Evolutionary conservation across 2,888 invertebrate species (phyloP), one percentile per base, ranked within the genome.

Genomic region (Alcis repandata): DNA sequence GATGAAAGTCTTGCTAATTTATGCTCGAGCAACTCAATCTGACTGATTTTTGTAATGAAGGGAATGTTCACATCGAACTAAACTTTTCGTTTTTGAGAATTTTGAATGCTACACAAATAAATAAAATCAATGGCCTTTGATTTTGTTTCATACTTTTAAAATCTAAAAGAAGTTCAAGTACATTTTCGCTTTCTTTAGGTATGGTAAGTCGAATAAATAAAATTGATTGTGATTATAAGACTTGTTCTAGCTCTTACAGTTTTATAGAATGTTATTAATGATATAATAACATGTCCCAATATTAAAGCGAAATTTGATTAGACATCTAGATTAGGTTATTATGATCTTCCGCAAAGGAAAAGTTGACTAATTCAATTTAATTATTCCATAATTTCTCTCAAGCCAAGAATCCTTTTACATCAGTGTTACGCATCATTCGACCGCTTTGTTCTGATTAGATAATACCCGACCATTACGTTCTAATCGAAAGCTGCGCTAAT

Each of bases 371-470:
- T 48, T 17, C 10, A 38, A 27, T 40, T 17, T 9, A 38, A 27
- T 58, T 20, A 36, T 51, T 36, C 36, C 36, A 20, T 7, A 36
- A 36, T 51, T 0, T 38, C 13, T 32, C 7, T 11, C 4, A n/a
- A n/a, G 2, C 2, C 11, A 45, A 45, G 36, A 43, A 32, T 58
- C 32, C 68, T 67, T 71, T 70, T 67, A 49, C 63, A 69, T 70
- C 66, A 74, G 1, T 67, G 45, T 57, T 57, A 56, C 54, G 53
- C 52, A 46, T 57, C 43, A 64, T 19, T 54, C 15, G 11, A 10
- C 15, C 22, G 9, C 33, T 53, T 59, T 60, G 56, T 60, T 59
- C 22, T 27, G 45, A 57, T 66, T 66, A 60, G 60, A 52, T 66
- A 51, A 51, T 51, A 13, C 51, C 17, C 9, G 11, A 48, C 46